Base-by-base conservation (phyloP, 2,888 invertebrate species). In the Beris morrisii region DNA sequence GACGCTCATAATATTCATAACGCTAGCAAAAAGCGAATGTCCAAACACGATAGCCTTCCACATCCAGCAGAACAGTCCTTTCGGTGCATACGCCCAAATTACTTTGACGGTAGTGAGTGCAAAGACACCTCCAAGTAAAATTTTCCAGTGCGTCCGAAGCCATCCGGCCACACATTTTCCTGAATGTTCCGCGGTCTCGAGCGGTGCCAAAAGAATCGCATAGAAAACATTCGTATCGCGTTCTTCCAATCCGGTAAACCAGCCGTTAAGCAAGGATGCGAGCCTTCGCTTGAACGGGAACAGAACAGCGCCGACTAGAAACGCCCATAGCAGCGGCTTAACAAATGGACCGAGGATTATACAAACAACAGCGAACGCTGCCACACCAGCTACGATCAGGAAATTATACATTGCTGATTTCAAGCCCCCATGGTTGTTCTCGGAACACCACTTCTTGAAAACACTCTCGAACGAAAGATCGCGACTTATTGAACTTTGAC, bases 241-340 rank as follows among this genome's bases (percentile, higher is more conserved):
- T 68, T 85, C 84, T 74, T 91, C 89, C 50, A 90, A 77, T 64
- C 83, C 82, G 74, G 86, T 84, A 75, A 94, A 89, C 95, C 95
- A 95, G 71, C 86, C 84, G 73, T 90, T 88, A 28, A 94, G 84
- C 69, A 86, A 83, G 68, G 87, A 87, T 0, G 94, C 88, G 53
- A 97, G 79, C 65, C 87, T 88, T 69, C 90, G 86, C 79, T 98
- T 98, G 75, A 96, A 90, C 0, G 98, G 98, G 79, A 96, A 95
- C n/a, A 98, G 84, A 46, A 97, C 91, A 0, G 97, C 95, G n/a
- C 99, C 99, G 74, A 96, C 93, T 43, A 99, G 83, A 66, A 96
- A 83, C 0, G 98, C 97, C 98, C 98, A 99, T 72, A 97, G 85
- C 64, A 99, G 81, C 0, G 98, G 97, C 72, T 93, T 91, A 44